These are phyloP conservation scores for Sylvietta virens DNA, from an alignment of 2,113 vertebrate genomes.

Conservation along the genomic window DNA sequence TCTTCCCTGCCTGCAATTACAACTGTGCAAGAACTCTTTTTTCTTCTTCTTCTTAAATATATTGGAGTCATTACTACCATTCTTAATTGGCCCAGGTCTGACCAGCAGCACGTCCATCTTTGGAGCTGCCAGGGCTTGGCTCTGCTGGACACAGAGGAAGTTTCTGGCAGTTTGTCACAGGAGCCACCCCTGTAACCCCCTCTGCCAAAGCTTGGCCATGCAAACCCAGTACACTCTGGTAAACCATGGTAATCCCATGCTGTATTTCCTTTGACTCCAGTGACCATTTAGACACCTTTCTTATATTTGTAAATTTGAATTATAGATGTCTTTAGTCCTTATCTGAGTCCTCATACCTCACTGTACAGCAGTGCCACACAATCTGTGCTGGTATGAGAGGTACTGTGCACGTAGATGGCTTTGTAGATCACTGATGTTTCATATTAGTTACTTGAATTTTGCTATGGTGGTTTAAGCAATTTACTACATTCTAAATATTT, in stretches of 20 bases:
- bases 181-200: not conserved
- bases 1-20: not conserved
- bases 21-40: not conserved
- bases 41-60: not conserved
- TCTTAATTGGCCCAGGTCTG: not conserved
- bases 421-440: not conserved
- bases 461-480: not conserved
- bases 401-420: not conserved
- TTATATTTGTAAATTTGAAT: not conserved
- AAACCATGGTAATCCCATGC: not conserved
- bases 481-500: not conserved
- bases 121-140: not conserved
- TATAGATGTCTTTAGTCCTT: not conserved
- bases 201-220: not conserved
- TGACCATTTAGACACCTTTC: not conserved
- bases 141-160: not conserved
- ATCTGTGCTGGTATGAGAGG: not conserved
- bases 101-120: fast-evolving
- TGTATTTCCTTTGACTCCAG: not conserved
- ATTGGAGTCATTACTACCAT: fast-evolving
- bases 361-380: fast-evolving
- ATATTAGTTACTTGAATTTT: not conserved
- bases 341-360: not conserved
- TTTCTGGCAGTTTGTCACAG: not conserved
- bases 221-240: not conserved